Evolutionary conservation across 2,113 vertebrate species (phyloP), one percentile per base, ranked within the genome.

Genomic region (Psilopsiagon aurifrons): DNA sequence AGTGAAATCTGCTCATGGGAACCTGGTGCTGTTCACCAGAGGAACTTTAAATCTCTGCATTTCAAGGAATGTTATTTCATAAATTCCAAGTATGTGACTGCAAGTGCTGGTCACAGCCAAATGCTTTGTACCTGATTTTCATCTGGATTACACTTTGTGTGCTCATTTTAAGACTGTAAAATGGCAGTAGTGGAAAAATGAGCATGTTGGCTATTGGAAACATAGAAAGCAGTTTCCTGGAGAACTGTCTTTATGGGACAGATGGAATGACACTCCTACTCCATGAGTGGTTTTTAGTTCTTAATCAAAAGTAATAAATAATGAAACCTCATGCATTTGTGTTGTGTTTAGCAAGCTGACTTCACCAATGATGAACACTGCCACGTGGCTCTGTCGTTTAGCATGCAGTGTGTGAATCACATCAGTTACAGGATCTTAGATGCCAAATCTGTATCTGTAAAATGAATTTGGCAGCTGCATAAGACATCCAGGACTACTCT

Each of bases 391-490:
- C 29, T 62, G 66, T 78, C 35, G 3, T 66, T 88, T 51, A 79
- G 49, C 15, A 17, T 18, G n/a, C 17, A 37, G 13, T 24, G 13
- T 17, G 27, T 4, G 12, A 77, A 63, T 59, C 19, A 37, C 13
- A 2, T 83, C 41, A 63, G 33, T 12, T 43, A 18, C 0, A 0
- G 4, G 9, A 35, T 63, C 17, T 29, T 77, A 25, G 44, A 69
- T 71, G 23, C 63, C 47, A 47, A 55, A 84, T 60, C 39, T 23
- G 2, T 27, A 59, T 16, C 55, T 87, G 62, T 62, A 83, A 49
- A 73, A 69, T 27, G 0, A 75, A 28, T 91, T 84, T 31, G 74
- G 31, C 60, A 73, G 47, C 74, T 66, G 29, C 39, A 57, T 13
- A 64, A 78, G 59, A 24, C 15, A 39, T 43, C 9, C 43, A 51